Evolutionary conservation across 2,888 invertebrate genomes (phyloP), one percentile per base, ranked within the genome.

Genomic region (Abrostola tripartita): DNA sequence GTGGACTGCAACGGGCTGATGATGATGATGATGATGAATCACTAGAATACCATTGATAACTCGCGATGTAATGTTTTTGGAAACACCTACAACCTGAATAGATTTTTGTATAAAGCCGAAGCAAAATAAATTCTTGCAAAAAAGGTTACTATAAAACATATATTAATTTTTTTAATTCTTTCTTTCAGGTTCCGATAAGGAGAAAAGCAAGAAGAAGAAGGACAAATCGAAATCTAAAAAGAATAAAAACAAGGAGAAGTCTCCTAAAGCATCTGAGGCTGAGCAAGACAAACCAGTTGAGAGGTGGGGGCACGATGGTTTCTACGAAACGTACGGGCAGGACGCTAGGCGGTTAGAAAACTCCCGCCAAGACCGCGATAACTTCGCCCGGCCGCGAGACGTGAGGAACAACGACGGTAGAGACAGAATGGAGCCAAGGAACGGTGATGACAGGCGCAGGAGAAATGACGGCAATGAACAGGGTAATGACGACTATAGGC

Each of bases 301-400:
- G 52, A 85, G 89, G 61, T 93, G 94, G 94, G 93, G 92, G 1
- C 94, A 94, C 68, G 93, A 93, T 57, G 93, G 94, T 1, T 94
- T 92, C 67, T 94, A 91, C 67, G 93, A 94, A 41, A 93, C 90
- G 0, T 92, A 94, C 64, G 94, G 94, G 0, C 85, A 90, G 80
- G 90, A 89, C 51, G 92, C 92, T 0, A 82, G 83, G 14, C 82
- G 92, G 52, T 71, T 72, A 6, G 88, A 90, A 9, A 73, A 83
- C 2, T 81, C 78, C 53, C 69, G 61, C 14, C 65, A 81, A 9
- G 85, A 87, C 10, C 81, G 83, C 40, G 85, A 88, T 41, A 85
- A 86, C 56, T 88, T 88, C 42, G 77, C 65, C 1, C 86, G 81
- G 71, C 87, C 89, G 0, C 78, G 77, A 24, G 69, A 85, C 24